Evolutionary conservation across 1,140 invertebrate species (phyloP), one percentile per base, ranked within the genome.

Genomic region (Procambarus clarkii): DNA sequence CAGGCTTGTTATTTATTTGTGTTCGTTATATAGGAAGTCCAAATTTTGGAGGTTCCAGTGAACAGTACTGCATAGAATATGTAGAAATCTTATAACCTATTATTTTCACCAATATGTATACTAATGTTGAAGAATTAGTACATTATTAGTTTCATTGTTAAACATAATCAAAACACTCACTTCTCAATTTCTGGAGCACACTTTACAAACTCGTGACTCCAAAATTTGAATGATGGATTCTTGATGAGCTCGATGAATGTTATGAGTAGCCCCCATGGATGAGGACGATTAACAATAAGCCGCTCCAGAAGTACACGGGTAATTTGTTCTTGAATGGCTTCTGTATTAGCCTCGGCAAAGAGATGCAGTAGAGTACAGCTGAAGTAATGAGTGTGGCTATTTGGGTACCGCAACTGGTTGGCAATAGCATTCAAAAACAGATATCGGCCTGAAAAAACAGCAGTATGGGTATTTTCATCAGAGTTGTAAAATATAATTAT

Each of bases 181-280:
- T 99, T 99, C 95, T 99, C 98, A 94, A 99, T 99, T 95, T 99
- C 99, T 11, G 98, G 98, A 48, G 99, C 98, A 95, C 99, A 99
- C 94, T 98, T 98, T 0, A 99, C 99, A 95, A 99, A 99, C 93
- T 99, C 98, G 94, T 99, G 98, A 84, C 97, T 96, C 99, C 99
- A 99, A 95, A 99, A 99, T 95, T 99, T 99, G 95, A 99, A 99
- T n/a, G 96, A 97, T 15, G 98, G 98, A 95, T 99, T 99, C 94
- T 99, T 99, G 93, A 99, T 99, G 24, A 99, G 96, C 95, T 99
- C 99, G 93, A 99, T 99, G 94, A 99, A 99, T 0, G 99, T 99
- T 79, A 99, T 99, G 8, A 99, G 95, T 13, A 99, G 95, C 50
- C 99, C 99, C 99, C 99, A 99, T 2, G 99, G 99, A 95, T 99